phyloP scores from a whole-genome alignment of 2,797 vertebrate species.

The Cirrhinus molitorella region DNA sequence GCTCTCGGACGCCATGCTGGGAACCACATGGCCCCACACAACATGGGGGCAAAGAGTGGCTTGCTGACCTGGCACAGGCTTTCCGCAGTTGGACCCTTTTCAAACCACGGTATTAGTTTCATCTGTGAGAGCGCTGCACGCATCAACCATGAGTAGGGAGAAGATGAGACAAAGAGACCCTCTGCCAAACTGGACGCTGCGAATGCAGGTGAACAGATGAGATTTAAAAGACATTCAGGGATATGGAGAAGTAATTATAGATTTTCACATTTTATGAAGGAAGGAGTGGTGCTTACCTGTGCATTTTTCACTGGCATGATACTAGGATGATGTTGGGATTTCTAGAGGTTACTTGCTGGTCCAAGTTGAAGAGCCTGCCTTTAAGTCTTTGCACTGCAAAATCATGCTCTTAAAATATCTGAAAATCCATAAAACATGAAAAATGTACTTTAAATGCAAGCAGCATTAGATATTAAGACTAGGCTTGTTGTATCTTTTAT shows the following conservation, averaged over 20 bases:
- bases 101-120: slow-evolving; percentile 65
- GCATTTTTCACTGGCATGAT: not conserved
- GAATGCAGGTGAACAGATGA: slow-evolving; percentile 28
- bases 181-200: slow-evolving; percentile 32
- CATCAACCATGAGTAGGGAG: slow-evolving; percentile 51
- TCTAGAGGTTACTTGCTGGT: not conserved
- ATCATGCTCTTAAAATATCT: not conserved
- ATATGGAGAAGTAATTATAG: not conserved
- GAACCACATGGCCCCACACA: slow-evolving; percentile 85
- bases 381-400: not conserved
- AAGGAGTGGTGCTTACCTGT: not conserved
- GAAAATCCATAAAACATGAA: not conserved
- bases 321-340: not conserved
- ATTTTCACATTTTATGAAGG: not conserved
- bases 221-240: slow-evolving; percentile 1
- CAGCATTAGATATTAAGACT: not conserved
- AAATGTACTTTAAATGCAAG: not conserved
- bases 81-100: slow-evolving; percentile 63
- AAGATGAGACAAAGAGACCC: slow-evolving; percentile 60
- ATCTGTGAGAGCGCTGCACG: slow-evolving; percentile 56
- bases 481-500: not conserved
- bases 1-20: slow-evolving; percentile 76
- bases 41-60: slow-evolving; percentile 81
- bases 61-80: slow-evolving; percentile 58
- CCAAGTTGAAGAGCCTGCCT: not conserved